phyloP scores from a whole-genome alignment of 64 coral and sea anemone species.

The Montipora sp. region DNA sequence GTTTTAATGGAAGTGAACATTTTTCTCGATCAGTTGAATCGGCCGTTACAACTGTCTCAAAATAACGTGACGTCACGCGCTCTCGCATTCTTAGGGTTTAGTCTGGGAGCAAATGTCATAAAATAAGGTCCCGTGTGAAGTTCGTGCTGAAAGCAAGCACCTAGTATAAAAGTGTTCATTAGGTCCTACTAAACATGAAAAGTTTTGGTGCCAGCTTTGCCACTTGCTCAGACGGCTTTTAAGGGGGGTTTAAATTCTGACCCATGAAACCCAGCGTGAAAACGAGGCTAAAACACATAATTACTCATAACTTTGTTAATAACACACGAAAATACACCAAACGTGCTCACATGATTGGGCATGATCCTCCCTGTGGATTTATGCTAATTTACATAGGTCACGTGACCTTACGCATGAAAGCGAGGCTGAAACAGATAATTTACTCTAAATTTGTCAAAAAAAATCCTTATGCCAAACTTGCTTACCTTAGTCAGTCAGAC shows the following conservation, averaged over 20 bases:
- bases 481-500: slow-evolving; percentile 61
- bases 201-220: slow-evolving; percentile 56
- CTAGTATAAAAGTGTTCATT: slow-evolving; percentile 71
- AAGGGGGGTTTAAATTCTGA: slow-evolving; percentile 38
- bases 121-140: slow-evolving; percentile 65
- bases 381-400: slow-evolving; percentile 74
- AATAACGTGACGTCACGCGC: no score
- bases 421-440: not conserved
- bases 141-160: slow-evolving; percentile 64
- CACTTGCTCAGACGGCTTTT: slow-evolving; percentile 46
- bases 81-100: not conserved
- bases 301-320: slow-evolving; percentile 52
- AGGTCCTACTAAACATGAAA: slow-evolving; percentile 68
- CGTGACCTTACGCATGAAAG: slow-evolving; percentile 69
- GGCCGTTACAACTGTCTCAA: no score
- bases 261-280: slow-evolving; percentile 22
- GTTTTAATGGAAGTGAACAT: no score
- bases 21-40: no score
- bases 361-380: slow-evolving; percentile 78
- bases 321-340: slow-evolving; percentile 63
- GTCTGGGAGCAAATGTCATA: slow-evolving; percentile 79
- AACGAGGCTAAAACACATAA: slow-evolving; percentile 41
- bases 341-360: slow-evolving; percentile 78
- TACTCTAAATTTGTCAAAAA: no score
- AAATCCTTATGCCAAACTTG: slow-evolving; percentile 76